Evolutionary conservation across 2,888 invertebrate genomes (phyloP).

Genomic region (Physocephala rufipes): DNA sequence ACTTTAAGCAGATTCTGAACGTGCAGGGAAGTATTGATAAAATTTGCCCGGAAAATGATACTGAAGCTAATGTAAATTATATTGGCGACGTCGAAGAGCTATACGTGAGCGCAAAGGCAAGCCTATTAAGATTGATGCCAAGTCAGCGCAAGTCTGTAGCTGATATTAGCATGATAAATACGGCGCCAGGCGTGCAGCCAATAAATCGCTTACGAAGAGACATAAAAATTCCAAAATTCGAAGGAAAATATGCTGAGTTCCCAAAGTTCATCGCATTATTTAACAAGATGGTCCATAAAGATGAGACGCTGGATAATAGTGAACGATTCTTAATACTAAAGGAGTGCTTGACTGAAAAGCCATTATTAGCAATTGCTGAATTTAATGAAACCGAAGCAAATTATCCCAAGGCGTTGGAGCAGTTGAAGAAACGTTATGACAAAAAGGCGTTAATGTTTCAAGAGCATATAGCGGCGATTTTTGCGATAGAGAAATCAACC

Average conservation of each 20-base stretch:
- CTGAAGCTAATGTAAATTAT: constrained; percentile 16
- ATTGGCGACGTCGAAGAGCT: constrained; percentile 37
- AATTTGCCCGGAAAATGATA: constrained; percentile 17
- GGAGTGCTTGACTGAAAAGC: constrained; percentile 33
- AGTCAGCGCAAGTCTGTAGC: constrained; percentile 15
- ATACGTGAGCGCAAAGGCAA: constrained; percentile 39
- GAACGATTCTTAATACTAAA: constrained; percentile 27
- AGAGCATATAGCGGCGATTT: constrained; percentile 35
- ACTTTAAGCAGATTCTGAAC: constrained; percentile 41
- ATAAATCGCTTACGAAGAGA: constrained; percentile 38
- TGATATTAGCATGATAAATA: constrained; percentile 29
- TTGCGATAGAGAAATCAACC: not conserved
- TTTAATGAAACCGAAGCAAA: constrained; percentile 42
- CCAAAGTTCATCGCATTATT: constrained; percentile 42
- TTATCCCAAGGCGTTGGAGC: constrained; percentile 38
- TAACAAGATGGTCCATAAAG: constrained; percentile 40
- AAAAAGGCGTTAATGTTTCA: constrained; percentile 44
- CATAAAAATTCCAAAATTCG: constrained; percentile 17
- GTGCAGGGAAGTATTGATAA: constrained; percentile 40
- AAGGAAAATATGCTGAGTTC: constrained; percentile 42
- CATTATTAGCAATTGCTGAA: constrained; percentile 35
- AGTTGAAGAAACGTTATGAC: constrained; percentile 36
- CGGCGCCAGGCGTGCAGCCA: constrained; percentile 11
- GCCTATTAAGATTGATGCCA: constrained; percentile 33
- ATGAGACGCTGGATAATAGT: constrained; percentile 38